Conservation (phyloP, 2,888 invertebrate species). For the Dynastes grantii region DNA sequence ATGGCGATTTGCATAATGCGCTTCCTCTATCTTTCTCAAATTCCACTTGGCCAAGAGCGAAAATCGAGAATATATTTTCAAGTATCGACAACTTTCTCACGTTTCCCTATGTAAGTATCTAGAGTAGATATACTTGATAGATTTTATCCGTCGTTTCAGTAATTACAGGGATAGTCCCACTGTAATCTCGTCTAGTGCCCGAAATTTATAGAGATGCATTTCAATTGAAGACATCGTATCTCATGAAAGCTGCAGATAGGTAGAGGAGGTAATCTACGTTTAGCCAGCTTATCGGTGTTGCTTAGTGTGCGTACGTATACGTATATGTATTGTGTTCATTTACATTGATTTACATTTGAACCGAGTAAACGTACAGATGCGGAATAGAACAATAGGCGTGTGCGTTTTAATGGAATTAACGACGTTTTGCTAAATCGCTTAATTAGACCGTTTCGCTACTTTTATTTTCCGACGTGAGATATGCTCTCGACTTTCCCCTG, state of each 20-base stretch:
- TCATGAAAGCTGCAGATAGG: not conserved
- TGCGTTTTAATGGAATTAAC: too few relatives aligned
- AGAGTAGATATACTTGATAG: not conserved
- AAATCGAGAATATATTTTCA: not conserved
- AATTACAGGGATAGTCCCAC: not conserved
- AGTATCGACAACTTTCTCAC: not conserved
- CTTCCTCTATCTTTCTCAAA: too few relatives aligned
- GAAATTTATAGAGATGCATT: slow-evolving; percentile 1
- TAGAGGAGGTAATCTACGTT: not conserved
- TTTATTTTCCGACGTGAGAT: too few relatives aligned
- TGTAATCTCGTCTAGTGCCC: not conserved
- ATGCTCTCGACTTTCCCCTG: too few relatives aligned
- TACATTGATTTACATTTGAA: not conserved
- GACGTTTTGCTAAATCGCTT: too few relatives aligned
- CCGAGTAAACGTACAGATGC: too few relatives aligned
- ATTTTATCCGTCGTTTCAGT: not conserved
- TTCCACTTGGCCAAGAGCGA: too few relatives aligned
- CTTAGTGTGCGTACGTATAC: not conserved
- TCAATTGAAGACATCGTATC: slow-evolving; percentile 8
- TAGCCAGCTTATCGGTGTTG: not conserved
- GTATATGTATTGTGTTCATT: not conserved
- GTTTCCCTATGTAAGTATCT: not conserved
- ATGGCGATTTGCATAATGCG: too few relatives aligned
- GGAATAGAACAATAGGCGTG: too few relatives aligned
- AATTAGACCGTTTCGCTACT: too few relatives aligned